A percentile compares a stretch with the other conserved stretches of the same genome.
These are phyloP conservation scores for Dipodomys stephensi DNA, from an alignment of 2,113 vertebrate species.

Conservation along the genomic window DNA sequence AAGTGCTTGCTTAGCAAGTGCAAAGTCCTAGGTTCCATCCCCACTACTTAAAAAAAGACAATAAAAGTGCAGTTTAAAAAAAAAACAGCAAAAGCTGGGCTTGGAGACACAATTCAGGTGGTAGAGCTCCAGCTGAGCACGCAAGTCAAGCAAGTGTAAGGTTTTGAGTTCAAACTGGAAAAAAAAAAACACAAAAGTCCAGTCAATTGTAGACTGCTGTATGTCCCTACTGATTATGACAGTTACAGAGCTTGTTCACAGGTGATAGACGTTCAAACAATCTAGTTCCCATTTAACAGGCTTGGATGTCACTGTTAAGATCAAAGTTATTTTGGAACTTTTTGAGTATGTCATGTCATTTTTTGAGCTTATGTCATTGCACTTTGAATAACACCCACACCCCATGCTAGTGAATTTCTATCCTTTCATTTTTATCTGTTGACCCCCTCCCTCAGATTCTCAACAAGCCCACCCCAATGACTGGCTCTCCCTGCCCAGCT, in stretches of 20 bases:
- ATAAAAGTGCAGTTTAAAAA: too few species aligned
- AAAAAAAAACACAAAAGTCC: neutral
- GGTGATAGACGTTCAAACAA: neutral
- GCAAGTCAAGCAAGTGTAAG: too few species aligned
- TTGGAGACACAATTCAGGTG: too few species aligned
- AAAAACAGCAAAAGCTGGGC: too few species aligned
- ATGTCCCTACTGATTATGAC: neutral
- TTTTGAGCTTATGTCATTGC: neutral
- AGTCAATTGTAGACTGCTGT: neutral
- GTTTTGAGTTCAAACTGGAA: too few species aligned
- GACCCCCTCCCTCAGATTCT: neutral
- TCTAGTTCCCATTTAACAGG: neutral
- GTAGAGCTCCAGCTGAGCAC: too few species aligned
- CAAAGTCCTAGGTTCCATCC: too few species aligned
- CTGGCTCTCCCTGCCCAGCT: constrained; percentile 37
- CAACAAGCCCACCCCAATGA: constrained; percentile 38
- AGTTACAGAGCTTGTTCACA: neutral
- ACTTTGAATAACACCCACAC: neutral
- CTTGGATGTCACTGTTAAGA: neutral
- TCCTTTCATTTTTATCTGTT: neutral
- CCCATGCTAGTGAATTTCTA: neutral
- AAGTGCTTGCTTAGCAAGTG: too few species aligned
- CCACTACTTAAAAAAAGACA: too few species aligned
- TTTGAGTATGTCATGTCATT: neutral
- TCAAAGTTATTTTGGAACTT: constrained; percentile 36